Base-by-base conservation (phyloP, 2,888 invertebrate species). In the Cryptus viduatorius region DNA sequence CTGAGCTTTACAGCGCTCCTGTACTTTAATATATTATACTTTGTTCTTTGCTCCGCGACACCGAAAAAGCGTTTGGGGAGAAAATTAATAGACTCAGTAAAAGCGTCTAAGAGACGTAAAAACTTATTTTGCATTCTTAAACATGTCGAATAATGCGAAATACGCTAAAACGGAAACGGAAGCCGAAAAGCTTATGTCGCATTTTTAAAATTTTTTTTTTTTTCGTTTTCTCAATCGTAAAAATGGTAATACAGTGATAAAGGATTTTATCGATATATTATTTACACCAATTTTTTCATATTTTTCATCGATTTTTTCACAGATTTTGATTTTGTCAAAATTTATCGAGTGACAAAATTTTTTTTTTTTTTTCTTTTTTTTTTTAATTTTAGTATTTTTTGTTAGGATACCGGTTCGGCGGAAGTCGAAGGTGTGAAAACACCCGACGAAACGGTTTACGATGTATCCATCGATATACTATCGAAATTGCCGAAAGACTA, bases 381-480 rank as follows among this genome's bases (percentile, higher is more conserved):
- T 77, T 77, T 44, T 7, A 16, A 48, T 61, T 61, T 48, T 4
- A 8, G 16, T 12, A 7, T 42, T 69, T 10, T 73, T 67, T 79
- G 61, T 79, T 89, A 97, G 96, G 96, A 96, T 88, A 95, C 96
- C 12, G 95, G 95, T 88, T 94, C 95, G 0, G 94, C 95, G 0
- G 96, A 95, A 29, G 95, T 87, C 64, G 92, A 95, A 10, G 95
- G 94, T 0, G 96, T 95, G 3, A 96, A 95, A 87, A 96, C 97
- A 0, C 96, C 97, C 0, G 98, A 98, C 90, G 96, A 98, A 89
- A 95, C 97, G 44, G 97, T 98, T 0, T 96, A 96, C 93, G 96
- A 96, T 73, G 97, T 98, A 4, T 96, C 98, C 0, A 95, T 96
- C 64, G 98, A 98, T 90, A 96, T 98, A 84, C 94, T 98, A 14